phyloP scores from a whole-genome alignment of 2,888 invertebrate species.

The Drosophila yooni region DNA sequence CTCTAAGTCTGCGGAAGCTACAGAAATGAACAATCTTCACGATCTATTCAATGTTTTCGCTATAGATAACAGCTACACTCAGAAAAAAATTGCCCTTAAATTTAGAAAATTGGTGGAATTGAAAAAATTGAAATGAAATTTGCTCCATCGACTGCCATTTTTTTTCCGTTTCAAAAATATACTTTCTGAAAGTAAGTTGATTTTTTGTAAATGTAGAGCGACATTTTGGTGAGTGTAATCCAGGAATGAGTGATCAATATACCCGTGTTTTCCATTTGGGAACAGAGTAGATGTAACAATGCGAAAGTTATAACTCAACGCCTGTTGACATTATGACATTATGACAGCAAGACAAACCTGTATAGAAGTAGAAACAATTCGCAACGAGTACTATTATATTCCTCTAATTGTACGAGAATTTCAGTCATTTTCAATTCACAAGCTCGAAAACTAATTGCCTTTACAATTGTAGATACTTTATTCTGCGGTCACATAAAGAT shows the following conservation, averaged over 20 bases:
- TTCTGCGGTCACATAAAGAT: conserved; percentile 11
- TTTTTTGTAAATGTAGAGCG: background rate
- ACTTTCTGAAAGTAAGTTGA: background rate
- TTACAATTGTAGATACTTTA: background rate
- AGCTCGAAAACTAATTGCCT: background rate
- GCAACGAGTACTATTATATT: conserved; percentile 8
- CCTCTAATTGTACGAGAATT: conserved; percentile 1
- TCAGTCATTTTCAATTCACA: conserved; percentile 8
- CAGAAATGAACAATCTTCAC: background rate
- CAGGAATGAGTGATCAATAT: background rate
- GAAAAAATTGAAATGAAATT: background rate
- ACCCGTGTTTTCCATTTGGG: background rate
- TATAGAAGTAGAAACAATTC: conserved; percentile 1
- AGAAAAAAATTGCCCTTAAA: background rate
- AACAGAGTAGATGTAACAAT: conserved; percentile 16
- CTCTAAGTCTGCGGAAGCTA: background rate
- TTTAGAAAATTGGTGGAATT: too few species aligned
- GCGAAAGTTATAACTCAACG: conserved; percentile 34
- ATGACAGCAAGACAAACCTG: conserved; percentile 22
- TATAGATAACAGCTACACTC: background rate
- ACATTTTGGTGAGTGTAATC: background rate
- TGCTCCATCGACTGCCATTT: background rate
- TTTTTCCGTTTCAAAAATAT: background rate
- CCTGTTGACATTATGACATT: conserved; percentile 40
- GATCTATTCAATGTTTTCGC: background rate